Base-by-base conservation (phyloP, 1,140 invertebrate genomes). In the Caenorhabditis latens region DNA sequence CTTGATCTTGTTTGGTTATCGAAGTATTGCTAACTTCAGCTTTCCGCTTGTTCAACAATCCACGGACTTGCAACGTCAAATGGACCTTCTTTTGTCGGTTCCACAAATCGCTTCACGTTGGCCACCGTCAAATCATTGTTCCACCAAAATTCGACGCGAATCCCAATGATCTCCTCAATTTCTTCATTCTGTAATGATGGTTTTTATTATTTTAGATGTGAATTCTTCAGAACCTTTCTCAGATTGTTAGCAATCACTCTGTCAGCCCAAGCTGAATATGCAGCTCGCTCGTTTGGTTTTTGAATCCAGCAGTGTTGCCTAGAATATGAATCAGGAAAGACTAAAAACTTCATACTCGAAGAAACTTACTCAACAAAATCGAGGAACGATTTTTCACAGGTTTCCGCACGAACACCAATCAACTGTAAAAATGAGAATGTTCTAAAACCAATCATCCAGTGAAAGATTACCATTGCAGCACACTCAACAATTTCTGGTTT, bases 341-440 rank as follows among this genome's bases (percentile, higher is more conserved):
- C n/a, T n/a, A n/a, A n/a, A n/a, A n/a, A n/a, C n/a, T n/a, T n/a
- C n/a, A n/a, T n/a, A n/a, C n/a, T n/a, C n/a, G n/a, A n/a, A n/a
- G n/a, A n/a, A n/a, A n/a, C 65, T 48, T 42, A 71, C 65, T 71
- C 65, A 9, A 71, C 65, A n/a, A 43, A 71, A 11, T 71, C 65
- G 42, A 71, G 16, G 11, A 71, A n/a, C 5, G 16, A 13, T 2
- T 19, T 46, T 0, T 19, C 42, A 32, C 43, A 2, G 1, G 43
- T 42, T 19, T 71, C 65, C 4, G 42, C 65, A 71, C 65, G 65
- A 11, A 8, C 14, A 19, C 14, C 65, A 16, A 46, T 42, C 5
- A 71, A 14, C 65, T 65, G 61, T 32, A 65, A 65, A 32, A 8
- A 65, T 13, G 0, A 11, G 4, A 65, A 40, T 16, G 24, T 40